A percentile compares a stretch with the other conserved stretches of the same genome.
phyloP scores from a whole-genome alignment of 2,113 vertebrate species.

The Asarcornis scutulata region DNA sequence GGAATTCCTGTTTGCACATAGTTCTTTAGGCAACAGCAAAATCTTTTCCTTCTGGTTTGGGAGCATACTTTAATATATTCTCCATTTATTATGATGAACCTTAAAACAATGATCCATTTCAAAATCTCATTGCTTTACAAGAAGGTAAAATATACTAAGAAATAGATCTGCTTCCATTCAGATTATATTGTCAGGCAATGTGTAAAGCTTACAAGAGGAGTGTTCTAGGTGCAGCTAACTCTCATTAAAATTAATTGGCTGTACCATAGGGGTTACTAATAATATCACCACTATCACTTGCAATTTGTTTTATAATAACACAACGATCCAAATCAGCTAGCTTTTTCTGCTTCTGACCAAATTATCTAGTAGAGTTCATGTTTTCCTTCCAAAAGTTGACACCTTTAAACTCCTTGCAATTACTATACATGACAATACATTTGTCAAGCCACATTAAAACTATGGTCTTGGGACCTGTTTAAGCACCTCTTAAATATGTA shows the following conservation, averaged over 20 bases:
- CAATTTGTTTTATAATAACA: conserved; percentile 53
- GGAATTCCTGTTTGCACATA: not conserved
- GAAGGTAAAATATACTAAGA: not conserved
- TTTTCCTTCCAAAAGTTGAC: conserved; percentile 47
- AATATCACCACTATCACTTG: conserved; percentile 17
- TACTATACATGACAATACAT: not conserved
- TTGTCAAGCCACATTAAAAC: conserved; percentile 41
- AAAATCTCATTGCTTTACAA: not conserved
- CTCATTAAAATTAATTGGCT: conserved; percentile 4
- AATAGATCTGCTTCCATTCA: not conserved
- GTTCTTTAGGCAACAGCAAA: not conserved
- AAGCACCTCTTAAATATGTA: not conserved
- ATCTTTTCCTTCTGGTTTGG: not conserved
- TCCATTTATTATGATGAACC: not conserved
- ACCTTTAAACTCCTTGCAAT: conserved; percentile 1
- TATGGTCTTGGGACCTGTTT: conserved; percentile 11
- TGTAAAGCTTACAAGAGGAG: not conserved
- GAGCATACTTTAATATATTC: not conserved
- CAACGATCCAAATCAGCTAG: conserved; percentile 21
- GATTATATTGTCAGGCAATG: not conserved
- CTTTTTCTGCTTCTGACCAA: conserved; percentile 33
- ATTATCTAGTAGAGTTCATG: conserved; percentile 21
- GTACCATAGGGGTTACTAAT: not conserved
- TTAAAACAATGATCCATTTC: not conserved
- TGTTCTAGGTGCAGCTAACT: not conserved